Evolutionary conservation across 2,797 vertebrate species (phyloP), one percentile per base, ranked within the genome.

Genomic region (Gobio occitaniae): DNA sequence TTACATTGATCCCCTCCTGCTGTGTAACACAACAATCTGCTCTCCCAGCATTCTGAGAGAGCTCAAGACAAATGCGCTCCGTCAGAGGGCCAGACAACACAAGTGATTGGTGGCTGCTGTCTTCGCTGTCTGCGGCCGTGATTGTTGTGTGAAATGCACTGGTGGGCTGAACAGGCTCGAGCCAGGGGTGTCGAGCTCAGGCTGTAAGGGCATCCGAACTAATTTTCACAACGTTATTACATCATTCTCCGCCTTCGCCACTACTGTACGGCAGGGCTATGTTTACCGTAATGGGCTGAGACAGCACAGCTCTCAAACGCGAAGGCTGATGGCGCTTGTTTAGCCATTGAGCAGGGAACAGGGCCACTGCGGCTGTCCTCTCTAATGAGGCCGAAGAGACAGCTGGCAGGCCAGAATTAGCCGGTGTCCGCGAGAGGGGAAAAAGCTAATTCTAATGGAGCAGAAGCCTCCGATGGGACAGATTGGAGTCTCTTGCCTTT

Each of bases 341-440:
- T 90, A 86, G 89, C 88, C 91, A 89, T 88, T 7, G 68, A 87
- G 82, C 87, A 89, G 90, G 87, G 86, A 84, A 76, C 0, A 13
- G 54, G 75, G 29, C 78, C 82, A 86, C 78, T 71, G 70, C 86
- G 88, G 68, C 86, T 89, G 85, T 88, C 90, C 91, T 87, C 86
- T 91, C 88, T 92, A 93, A 94, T 93, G 90, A 93, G 87, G 78
- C 85, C 36, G 47, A 52, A 41, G 79, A 87, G 74, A 82, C 80
- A 85, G 78, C 72, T 87, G 83, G 72, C 79, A 78, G 78, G 68
- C 56, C 12, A 36, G 66, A 85, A 85, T 85, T 85, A 80, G 47
- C 44, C 11, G 4, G 44, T 80, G 78, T 85, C 83, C 17, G 10
- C 9, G 4, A 78, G n/a, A 82, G 74, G 12, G 41, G 63, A 68